Percentiles rank a stretch among this genome's conserved stretches.
Evolutionary conservation across 92 coral and sea anemone genomes (phyloP).

Genomic region (Phymanthus crucifer): DNA sequence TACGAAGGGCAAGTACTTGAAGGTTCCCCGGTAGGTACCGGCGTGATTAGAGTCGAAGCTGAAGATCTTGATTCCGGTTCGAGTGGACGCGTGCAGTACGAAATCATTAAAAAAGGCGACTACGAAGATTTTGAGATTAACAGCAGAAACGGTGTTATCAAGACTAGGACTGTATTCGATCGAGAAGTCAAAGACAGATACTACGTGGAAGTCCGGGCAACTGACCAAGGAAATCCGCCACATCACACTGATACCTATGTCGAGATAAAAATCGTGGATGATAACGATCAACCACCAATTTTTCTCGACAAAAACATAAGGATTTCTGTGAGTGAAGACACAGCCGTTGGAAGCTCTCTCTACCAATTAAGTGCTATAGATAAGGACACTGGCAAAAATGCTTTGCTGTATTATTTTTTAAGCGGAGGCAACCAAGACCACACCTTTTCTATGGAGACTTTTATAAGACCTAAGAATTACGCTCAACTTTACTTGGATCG

Average conservation of each 20-base stretch:
- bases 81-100: conserved; percentile 43
- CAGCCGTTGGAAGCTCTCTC: conserved; percentile 43
- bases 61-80: conserved; percentile 67
- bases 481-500: conserved; percentile 48
- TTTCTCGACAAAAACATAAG: conserved; percentile 53
- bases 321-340: conserved; percentile 65
- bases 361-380: conserved; percentile 53
- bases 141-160: conserved; percentile 57
- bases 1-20: conserved; percentile 68
- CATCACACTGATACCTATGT: conserved; percentile 31
- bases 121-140: conserved; percentile 45
- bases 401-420: conserved; percentile 56
- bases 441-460: conserved; percentile 57
- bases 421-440: conserved; percentile 71
- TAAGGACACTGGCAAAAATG: conserved; percentile 59
- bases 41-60: conserved; percentile 61
- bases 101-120: conserved; percentile 22
- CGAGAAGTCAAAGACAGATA: conserved; percentile 48
- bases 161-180: conserved; percentile 55
- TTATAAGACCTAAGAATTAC: conserved; percentile 26
- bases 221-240: conserved; percentile 55
- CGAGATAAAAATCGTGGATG: conserved; percentile 57
- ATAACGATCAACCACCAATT: conserved; percentile 67
- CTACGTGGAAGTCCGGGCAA: conserved; percentile 53
- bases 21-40: conserved; percentile 62